phyloP scores from a whole-genome alignment of 2,888 invertebrate genomes.

The Cheilosia vernalis region DNA sequence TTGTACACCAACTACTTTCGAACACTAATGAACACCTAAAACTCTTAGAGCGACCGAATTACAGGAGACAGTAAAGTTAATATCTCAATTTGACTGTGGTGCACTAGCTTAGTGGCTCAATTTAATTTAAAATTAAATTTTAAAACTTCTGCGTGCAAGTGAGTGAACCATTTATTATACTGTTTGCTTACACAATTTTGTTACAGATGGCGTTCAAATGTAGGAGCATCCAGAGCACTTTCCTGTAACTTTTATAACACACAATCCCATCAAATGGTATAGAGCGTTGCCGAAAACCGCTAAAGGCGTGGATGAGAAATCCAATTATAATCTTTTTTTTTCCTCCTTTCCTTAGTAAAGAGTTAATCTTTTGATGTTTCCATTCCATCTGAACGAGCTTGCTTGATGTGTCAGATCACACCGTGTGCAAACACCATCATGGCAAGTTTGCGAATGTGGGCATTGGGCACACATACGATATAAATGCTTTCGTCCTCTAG shows the following conservation, averaged over 20 bases:
- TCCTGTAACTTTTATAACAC: conserved; percentile 22
- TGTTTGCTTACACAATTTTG: conserved; percentile 1
- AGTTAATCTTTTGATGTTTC: conserved; percentile 45
- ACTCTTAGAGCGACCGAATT: conserved; percentile 15
- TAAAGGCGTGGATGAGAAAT: conserved; percentile 47
- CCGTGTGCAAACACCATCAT: conserved; percentile 45
- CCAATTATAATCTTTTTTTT: conserved; percentile 37
- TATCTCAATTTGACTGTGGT: conserved; percentile 42
- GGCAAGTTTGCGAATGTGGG: conserved; percentile 12
- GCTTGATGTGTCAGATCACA: conserved; percentile 31
- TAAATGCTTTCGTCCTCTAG: conserved; percentile 11
- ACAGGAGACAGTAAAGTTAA: conserved; percentile 14
- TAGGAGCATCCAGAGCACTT: conserved; percentile 1
- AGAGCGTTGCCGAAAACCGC: conserved; percentile 32
- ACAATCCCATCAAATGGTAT: conserved; percentile 40
- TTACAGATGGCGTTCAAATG: conserved; percentile 7
- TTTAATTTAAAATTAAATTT: conserved; percentile 66
- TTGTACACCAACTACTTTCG: conserved; percentile 27
- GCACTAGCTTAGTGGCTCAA: conserved; percentile 52
- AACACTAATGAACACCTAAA: conserved; percentile 41
- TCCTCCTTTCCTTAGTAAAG: conserved; percentile 10
- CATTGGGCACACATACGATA: conserved; percentile 16
- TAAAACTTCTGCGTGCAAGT: conserved; percentile 27
- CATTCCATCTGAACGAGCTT: conserved; percentile 3
- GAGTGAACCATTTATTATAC: conserved; percentile 8